These are phyloP conservation scores for Seriola quinqueradiata DNA, from an alignment of 2,113 vertebrate species.

Conservation along the genomic window DNA sequence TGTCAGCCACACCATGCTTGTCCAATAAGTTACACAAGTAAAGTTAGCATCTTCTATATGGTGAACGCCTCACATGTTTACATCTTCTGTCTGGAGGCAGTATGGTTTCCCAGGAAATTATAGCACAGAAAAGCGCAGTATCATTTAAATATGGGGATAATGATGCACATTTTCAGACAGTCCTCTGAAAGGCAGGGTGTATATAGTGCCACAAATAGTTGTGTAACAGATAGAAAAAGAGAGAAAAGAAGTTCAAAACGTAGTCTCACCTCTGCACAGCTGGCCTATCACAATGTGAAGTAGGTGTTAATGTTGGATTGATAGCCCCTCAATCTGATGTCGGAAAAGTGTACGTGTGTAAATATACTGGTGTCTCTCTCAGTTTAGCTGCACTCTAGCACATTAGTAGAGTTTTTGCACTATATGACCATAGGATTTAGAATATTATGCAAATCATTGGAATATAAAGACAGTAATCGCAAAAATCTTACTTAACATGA, in stretches of 20 bases:
- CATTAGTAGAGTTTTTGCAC: neutral
- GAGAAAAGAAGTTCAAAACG: neutral
- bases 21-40: neutral
- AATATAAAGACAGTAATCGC: neutral
- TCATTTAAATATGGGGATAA: neutral
- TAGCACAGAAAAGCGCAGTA: neutral
- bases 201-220: neutral
- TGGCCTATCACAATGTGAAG: neutral
- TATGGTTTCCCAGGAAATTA: constrained; percentile 2
- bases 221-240: neutral
- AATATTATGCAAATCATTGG: too few relatives aligned
- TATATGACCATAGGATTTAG: too few relatives aligned
- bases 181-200: neutral
- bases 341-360: neutral
- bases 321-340: neutral
- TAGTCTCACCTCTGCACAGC: neutral
- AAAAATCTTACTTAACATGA: neutral
- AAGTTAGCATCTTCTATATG: neutral
- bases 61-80: neutral
- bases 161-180: neutral
- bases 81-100: neutral
- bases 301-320: neutral
- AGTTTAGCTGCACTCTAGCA: neutral
- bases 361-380: neutral
- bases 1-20: neutral